These are phyloP conservation scores for Cerastis rubricosa DNA, from an alignment of 2,888 invertebrate genomes.

Conservation along the genomic window DNA sequence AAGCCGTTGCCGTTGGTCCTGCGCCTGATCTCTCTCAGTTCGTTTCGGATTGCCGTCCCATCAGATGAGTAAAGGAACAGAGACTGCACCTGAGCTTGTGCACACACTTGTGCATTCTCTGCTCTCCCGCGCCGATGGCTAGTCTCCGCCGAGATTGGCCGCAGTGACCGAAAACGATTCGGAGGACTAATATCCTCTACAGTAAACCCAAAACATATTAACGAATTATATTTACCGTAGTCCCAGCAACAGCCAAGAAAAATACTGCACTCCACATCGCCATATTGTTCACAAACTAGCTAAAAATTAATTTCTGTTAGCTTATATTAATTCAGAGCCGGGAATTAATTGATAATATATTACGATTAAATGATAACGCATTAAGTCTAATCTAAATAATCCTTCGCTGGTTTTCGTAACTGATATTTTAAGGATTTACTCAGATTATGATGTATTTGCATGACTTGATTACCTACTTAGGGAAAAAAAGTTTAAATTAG, in stretches of 20 bases:
- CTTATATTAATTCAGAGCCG: conserved; percentile 51
- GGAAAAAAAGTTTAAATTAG: background rate
- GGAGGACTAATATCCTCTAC: background rate
- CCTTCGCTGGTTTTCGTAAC: conserved; percentile 37
- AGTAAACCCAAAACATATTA: background rate
- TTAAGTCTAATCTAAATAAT: conserved; percentile 53
- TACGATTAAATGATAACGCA: conserved; percentile 48
- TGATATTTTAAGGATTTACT: conserved; percentile 37
- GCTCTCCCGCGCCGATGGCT: too few species aligned
- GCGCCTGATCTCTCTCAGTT: too few species aligned
- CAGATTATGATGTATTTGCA: conserved; percentile 25
- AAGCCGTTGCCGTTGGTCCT: too few species aligned
- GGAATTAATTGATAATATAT: conserved; percentile 60
- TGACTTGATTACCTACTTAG: conserved; percentile 4
- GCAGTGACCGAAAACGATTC: too few species aligned
- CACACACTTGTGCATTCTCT: too few species aligned
- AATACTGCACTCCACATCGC: conserved; percentile 36
- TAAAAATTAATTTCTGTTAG: conserved; percentile 16
- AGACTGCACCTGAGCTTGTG: too few species aligned
- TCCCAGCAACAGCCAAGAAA: conserved; percentile 35
- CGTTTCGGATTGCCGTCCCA: too few species aligned
- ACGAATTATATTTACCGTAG: conserved; percentile 36
- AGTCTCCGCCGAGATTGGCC: too few species aligned
- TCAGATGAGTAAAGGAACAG: too few species aligned
- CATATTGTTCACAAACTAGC: conserved; percentile 41